Evolutionary conservation across 2,888 invertebrate genomes (phyloP).

Genomic region (Xestia ashworthii): DNA sequence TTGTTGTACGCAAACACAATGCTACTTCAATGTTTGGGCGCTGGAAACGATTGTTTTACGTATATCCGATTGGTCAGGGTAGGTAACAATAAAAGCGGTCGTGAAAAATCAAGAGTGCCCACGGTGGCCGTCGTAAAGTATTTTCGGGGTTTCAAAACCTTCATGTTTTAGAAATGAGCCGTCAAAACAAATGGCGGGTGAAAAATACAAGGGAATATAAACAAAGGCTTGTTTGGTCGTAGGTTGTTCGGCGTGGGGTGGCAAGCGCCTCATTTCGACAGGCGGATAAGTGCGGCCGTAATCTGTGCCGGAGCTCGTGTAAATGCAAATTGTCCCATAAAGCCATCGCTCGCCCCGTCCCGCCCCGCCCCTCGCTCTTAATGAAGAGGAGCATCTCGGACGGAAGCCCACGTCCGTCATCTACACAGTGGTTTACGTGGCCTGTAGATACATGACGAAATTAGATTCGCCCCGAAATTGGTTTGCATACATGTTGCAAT

Average conservation of each 20-base stretch:
- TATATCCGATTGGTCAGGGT: slow-evolving; percentile 64
- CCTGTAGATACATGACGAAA: slow-evolving; percentile 81
- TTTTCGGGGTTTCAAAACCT: slow-evolving; percentile 78
- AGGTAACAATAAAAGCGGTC: slow-evolving; percentile 73
- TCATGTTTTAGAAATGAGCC: slow-evolving; percentile 82
- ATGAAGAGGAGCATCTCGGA: slow-evolving; percentile 88
- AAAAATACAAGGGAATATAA: slow-evolving; percentile 88
- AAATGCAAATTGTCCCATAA: slow-evolving; percentile 91
- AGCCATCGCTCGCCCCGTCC: slow-evolving; percentile 80
- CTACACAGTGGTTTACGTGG: slow-evolving; percentile 85
- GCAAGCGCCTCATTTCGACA: slow-evolving; percentile 85
- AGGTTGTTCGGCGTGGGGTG: slow-evolving; percentile 78
- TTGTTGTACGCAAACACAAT: slow-evolving; percentile 54
- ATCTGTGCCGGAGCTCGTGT: slow-evolving; percentile 89
- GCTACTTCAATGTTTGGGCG: slow-evolving; percentile 51
- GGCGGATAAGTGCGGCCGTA: slow-evolving; percentile 89
- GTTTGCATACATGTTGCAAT: slow-evolving; percentile 77
- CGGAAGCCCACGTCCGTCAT: slow-evolving; percentile 84
- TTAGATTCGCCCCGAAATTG: slow-evolving; percentile 85
- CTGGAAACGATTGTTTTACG: slow-evolving; percentile 56
- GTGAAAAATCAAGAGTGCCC: slow-evolving; percentile 77
- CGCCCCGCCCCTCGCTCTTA: slow-evolving; percentile 78
- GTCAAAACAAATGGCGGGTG: slow-evolving; percentile 87
- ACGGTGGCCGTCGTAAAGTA: slow-evolving; percentile 74
- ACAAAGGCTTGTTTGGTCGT: slow-evolving; percentile 87